phyloP scores from a whole-genome alignment of 2,113 vertebrate species.

The Corapipo altera region DNA sequence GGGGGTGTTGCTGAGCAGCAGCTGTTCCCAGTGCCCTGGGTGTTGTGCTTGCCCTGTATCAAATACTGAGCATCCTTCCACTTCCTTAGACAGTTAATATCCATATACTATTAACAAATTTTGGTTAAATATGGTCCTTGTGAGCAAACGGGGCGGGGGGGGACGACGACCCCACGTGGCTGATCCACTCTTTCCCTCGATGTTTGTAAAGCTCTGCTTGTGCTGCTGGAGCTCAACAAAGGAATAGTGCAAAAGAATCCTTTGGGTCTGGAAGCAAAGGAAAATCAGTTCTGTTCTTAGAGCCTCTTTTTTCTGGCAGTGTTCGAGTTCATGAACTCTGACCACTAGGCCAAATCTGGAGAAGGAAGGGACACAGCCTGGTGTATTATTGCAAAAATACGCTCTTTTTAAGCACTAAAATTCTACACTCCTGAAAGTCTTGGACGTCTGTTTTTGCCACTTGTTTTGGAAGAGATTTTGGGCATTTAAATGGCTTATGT shows the following conservation, averaged over 20 bases:
- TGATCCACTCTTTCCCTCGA: accelerated
- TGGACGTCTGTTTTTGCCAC: neutral
- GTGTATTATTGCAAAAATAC: neutral
- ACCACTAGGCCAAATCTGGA: neutral
- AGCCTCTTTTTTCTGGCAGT: neutral
- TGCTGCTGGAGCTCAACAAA: neutral
- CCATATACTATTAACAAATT: accelerated
- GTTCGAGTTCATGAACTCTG: neutral
- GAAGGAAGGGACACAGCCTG: neutral
- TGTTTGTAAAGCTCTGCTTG: neutral
- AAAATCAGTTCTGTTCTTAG: neutral
- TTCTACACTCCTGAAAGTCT: neutral
- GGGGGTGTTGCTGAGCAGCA: neutral
- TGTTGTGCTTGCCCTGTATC: neutral
- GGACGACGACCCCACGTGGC: too few species aligned
- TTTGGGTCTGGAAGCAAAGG: neutral
- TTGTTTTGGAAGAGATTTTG: neutral
- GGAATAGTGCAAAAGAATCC: neutral
- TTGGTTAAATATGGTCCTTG: neutral
- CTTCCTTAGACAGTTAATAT: accelerated
- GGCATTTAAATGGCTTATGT: accelerated
- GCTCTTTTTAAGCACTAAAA: neutral
- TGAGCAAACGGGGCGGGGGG: accelerated
- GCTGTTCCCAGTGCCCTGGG: neutral
- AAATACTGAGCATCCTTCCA: neutral